Evolutionary conservation across 2,113 vertebrate species (phyloP).

Genomic region (Lophotis ruficrista): DNA sequence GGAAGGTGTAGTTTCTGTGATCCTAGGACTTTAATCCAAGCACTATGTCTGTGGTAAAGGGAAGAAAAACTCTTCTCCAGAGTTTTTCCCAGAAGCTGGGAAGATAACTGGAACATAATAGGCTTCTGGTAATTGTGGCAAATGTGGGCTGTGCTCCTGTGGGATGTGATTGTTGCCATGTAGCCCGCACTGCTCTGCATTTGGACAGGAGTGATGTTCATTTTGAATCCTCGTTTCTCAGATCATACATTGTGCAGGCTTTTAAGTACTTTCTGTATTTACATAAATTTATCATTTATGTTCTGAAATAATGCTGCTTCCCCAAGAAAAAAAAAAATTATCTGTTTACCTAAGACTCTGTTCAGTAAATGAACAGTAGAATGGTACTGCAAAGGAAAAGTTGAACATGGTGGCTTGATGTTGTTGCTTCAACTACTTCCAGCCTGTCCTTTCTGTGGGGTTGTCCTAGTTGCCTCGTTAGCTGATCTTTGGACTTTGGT

Average conservation of each 20-base stretch:
- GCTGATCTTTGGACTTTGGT: neutral
- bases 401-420: neutral
- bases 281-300: neutral
- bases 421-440: neutral
- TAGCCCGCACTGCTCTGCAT: neutral
- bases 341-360: neutral
- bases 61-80: neutral
- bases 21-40: neutral
- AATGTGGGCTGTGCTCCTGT: neutral
- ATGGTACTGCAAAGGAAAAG: neutral
- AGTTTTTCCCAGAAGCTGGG: neutral
- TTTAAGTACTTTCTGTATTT: neutral
- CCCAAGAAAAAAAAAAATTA: neutral
- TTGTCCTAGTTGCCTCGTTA: neutral
- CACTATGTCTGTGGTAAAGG: neutral
- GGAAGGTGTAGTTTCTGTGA: neutral
- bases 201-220: neutral
- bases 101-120: neutral
- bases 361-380: neutral
- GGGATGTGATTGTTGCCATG: neutral
- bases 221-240: neutral
- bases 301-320: neutral
- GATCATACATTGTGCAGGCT: neutral
- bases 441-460: neutral
- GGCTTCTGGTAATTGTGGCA: neutral